phyloP scores from a whole-genome alignment of 2,888 invertebrate species.

The Drosophila subsilvestris region DNA sequence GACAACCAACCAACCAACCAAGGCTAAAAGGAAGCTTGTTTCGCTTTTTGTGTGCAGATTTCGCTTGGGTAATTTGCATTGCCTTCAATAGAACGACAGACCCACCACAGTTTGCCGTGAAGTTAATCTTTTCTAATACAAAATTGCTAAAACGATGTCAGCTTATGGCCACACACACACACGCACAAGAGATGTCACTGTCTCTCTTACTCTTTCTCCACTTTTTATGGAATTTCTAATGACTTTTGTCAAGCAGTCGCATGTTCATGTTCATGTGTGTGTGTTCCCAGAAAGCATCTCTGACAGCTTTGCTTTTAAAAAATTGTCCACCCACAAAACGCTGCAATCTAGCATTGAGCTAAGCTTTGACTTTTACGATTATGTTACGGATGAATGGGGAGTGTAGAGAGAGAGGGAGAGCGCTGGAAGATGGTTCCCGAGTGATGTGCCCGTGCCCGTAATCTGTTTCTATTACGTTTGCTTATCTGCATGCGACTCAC shows the following conservation, averaged over 20 bases:
- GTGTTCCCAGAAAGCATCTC: constrained; percentile 25
- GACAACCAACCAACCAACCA: too few relatives aligned
- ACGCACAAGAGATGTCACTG: neutral
- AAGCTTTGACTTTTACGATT: constrained; percentile 75
- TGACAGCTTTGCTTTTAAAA: constrained; percentile 55
- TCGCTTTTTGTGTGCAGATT: constrained; percentile 25
- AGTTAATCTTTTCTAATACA: constrained; percentile 55
- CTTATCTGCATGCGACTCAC: constrained; percentile 73
- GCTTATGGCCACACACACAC: constrained; percentile 9
- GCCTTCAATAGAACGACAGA: constrained; percentile 20
- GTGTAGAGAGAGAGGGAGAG: neutral
- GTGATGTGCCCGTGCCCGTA: constrained; percentile 25
- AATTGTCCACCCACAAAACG: constrained; percentile 57
- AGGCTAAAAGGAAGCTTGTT: constrained; percentile 19
- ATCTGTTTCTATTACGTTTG: constrained; percentile 73
- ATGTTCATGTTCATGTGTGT: constrained; percentile 9
- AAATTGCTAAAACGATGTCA: constrained; percentile 42
- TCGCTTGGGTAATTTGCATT: constrained; percentile 43
- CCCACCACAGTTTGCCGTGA: constrained; percentile 33
- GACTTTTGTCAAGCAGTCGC: constrained; percentile 11
- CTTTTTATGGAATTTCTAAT: neutral
- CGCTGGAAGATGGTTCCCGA: neutral
- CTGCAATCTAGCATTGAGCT: constrained; percentile 59
- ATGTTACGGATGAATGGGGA: constrained; percentile 47
- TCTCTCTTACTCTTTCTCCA: neutral